Evolutionary conservation across 1,140 invertebrate genomes (phyloP).

Genomic region (Metaphire vulgaris): DNA sequence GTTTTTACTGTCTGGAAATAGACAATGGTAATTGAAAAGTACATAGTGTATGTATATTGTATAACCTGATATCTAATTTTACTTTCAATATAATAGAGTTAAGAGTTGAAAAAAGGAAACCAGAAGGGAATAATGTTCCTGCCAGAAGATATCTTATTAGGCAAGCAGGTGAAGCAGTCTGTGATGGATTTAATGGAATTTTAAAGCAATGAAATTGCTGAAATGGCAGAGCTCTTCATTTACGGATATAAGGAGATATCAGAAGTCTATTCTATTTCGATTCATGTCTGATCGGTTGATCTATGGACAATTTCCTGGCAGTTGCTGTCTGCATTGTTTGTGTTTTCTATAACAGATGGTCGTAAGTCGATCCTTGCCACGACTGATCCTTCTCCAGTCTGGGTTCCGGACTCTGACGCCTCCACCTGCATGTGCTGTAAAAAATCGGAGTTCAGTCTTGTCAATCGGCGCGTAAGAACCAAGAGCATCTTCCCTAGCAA

Average conservation of each 20-base stretch:
- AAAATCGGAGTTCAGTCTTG: slow-evolving; percentile 88
- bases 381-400: slow-evolving; percentile 69
- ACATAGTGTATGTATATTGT: not conserved
- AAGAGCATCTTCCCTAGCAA: no score
- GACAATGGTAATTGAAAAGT: not conserved
- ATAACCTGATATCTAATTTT: not conserved
- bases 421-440: slow-evolving; percentile 94
- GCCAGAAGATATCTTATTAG: not conserved
- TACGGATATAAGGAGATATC: not conserved
- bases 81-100: not conserved
- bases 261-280: not conserved
- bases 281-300: not conserved
- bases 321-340: not conserved
- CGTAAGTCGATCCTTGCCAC: slow-evolving; percentile 87
- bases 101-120: not conserved
- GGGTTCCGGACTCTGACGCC: slow-evolving; percentile 96
- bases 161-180: not conserved
- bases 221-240: not conserved
- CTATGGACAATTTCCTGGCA: not conserved
- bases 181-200: not conserved
- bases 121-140: not conserved
- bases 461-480: slow-evolving; percentile 82
- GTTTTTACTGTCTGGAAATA: not conserved
- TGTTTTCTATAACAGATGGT: slow-evolving; percentile 13
- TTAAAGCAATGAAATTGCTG: not conserved